Evolutionary conservation across 2,888 invertebrate genomes (phyloP), one percentile per base, ranked within the genome.

Genomic region (Julus scanicus): DNA sequence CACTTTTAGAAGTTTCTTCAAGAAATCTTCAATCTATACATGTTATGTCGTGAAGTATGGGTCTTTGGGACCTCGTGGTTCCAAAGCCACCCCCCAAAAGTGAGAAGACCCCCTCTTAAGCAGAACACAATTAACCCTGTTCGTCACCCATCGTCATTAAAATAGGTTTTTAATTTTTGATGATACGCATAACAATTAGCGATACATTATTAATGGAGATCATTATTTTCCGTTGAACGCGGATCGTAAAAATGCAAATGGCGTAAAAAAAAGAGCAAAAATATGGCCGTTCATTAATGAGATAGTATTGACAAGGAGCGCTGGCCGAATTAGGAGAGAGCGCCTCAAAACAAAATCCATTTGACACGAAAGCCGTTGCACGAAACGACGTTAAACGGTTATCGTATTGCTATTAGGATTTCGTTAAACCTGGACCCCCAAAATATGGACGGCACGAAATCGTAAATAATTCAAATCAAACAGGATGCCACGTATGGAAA

Each of bases 131-230:
- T 29, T 29, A 44, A 44, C 63, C 63, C n/a, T n/a, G 63, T 17
- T 6, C 63, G 63, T 17, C n/a, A 63, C 63, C 6, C 6, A n/a
- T 63, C n/a, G 63, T 63, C 63, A 63, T 63, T 63, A 63, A 63
- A 63, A 63, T 63, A 63, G 17, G 63, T 63, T 63, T 63, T 63
- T 63, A 63, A 63, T 63, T 63, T 63, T 63, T 63, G 63, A 63
- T 63, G 63, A 63, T 63, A 63, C 63, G 63, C 63, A 63, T 63
- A 63, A 63, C 63, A 63, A 63, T 63, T 63, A 63, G 63, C 63
- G n/a, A 63, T 63, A 63, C 13, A 63, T 63, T 63, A 63, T 63
- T 63, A 63, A 63, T 63, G 63, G 63, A n/a, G 63, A 63, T 63
- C 63, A 63, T 63, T 63, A 63, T 63, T 63, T 63, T 63, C 63